phyloP scores from a whole-genome alignment of 2,113 vertebrate species.

The Pachyramphus minor region DNA sequence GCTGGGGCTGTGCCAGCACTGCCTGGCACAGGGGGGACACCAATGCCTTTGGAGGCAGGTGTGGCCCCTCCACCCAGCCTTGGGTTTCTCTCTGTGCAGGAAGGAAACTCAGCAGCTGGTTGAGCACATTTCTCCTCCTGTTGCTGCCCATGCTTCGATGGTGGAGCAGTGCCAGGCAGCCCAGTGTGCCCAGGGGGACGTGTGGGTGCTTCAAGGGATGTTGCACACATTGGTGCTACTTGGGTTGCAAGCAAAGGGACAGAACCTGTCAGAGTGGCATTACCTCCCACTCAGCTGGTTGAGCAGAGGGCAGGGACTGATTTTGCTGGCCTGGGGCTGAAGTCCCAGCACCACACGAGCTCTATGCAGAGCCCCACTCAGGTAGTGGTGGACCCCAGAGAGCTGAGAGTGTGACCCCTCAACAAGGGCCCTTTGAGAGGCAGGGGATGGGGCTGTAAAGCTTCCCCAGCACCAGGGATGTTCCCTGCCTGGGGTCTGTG shows the following conservation, averaged over 20 bases:
- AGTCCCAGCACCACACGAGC: rapidly evolving
- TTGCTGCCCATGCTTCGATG: rapidly evolving
- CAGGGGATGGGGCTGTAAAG: too few relatives aligned
- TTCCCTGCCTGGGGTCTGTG: neutral
- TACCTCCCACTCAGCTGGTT: too few relatives aligned
- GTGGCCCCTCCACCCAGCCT: rapidly evolving
- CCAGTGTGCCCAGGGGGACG: rapidly evolving
- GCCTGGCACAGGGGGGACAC: rapidly evolving
- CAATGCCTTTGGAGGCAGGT: neutral
- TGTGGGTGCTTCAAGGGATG: neutral
- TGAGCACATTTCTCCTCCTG: neutral
- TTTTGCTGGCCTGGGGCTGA: neutral
- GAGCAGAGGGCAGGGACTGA: neutral
- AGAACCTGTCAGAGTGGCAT: rapidly evolving
- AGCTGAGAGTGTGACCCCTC: rapidly evolving
- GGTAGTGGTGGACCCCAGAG: rapidly evolving
- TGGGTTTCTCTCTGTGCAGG: rapidly evolving
- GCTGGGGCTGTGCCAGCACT: too few relatives aligned
- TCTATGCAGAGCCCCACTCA: neutral
- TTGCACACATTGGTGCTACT: rapidly evolving
- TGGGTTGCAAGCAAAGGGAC: neutral
- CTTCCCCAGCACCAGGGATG: neutral
- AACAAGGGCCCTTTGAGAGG: neutral
- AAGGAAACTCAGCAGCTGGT: neutral
- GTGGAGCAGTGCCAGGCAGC: neutral